Percentiles rank a stretch among this genome's conserved stretches.
Conservation (phyloP, 2,797 vertebrate genomes). For the Acridotheres tristis region DNA sequence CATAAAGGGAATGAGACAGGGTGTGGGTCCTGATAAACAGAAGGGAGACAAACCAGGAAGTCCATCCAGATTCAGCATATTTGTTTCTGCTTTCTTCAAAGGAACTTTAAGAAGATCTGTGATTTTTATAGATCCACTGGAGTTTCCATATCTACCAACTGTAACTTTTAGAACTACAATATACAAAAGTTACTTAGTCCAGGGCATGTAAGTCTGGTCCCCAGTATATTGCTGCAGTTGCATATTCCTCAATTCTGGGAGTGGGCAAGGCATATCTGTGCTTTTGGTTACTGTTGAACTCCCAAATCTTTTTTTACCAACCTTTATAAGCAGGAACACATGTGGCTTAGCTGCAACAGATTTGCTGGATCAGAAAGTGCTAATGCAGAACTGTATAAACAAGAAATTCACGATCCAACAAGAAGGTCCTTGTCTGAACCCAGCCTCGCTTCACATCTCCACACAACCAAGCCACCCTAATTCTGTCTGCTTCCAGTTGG, state of each 20-base stretch:
- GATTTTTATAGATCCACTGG: not conserved
- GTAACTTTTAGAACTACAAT: not conserved
- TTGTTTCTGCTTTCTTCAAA: conserved; percentile 40
- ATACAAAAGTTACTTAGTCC: not conserved
- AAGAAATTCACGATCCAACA: conserved; percentile 18
- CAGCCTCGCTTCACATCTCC: not conserved
- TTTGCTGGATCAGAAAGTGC: conserved; percentile 29
- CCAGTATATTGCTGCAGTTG: not conserved
- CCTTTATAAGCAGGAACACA: not conserved
- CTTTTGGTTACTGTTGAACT: not conserved
- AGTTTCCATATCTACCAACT: not conserved
- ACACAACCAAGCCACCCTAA: not conserved
- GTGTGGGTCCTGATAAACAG: conserved; percentile 6
- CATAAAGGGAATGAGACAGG: not conserved
- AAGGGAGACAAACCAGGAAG: not conserved
- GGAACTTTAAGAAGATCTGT: not conserved
- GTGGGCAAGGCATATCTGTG: not conserved
- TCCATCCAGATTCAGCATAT: not conserved
- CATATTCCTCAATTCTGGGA: not conserved
- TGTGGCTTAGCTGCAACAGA: not conserved
- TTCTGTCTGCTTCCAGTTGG: conserved; percentile 19
- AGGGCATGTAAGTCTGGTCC: rapidly evolving
- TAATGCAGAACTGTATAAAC: conserved; percentile 7
- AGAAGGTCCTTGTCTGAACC: conserved; percentile 44
- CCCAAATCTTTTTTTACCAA: not conserved